Percentiles rank a stretch among this genome's conserved stretches.
These are phyloP conservation scores for Heterochromis multidens DNA, from an alignment of 2,113 vertebrate genomes.

Conservation along the genomic window DNA sequence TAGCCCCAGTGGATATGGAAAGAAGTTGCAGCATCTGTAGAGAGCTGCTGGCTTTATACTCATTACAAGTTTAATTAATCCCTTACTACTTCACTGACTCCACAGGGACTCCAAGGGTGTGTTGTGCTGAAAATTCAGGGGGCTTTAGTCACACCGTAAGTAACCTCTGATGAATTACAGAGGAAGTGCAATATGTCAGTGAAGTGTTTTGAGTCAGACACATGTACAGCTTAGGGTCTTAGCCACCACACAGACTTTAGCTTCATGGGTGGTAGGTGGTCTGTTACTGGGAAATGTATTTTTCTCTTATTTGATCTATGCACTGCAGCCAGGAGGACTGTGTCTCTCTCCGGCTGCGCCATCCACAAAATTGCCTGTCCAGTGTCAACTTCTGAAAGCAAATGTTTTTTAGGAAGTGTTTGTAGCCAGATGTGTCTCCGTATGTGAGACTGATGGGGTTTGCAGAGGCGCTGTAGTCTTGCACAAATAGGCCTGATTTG, in stretches of 20 bases:
- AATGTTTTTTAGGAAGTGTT: conserved; percentile 6
- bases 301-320: conserved; percentile 3
- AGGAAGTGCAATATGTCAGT: conserved; percentile 15
- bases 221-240: not conserved
- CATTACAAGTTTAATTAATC: conserved; percentile 72
- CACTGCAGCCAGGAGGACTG: not conserved
- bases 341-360: not conserved
- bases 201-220: conserved; percentile 13
- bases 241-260: conserved; percentile 1
- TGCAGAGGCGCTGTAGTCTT: not conserved
- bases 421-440: conserved; percentile 21
- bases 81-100: conserved; percentile 59
- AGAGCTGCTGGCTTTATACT: conserved; percentile 51
- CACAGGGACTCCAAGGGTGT: conserved; percentile 39
- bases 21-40: conserved; percentile 47
- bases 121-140: conserved; percentile 42
- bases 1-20: conserved; percentile 43
- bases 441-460: not conserved
- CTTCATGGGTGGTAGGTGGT: conserved; percentile 9
- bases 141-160: conserved; percentile 47
- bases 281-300: not conserved
- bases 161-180: conserved; percentile 51
- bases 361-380: conserved; percentile 13
- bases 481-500: not conserved
- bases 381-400: conserved; percentile 31